Base-by-base conservation (phyloP, 2,888 invertebrate species). In the Buathra laborator region DNA sequence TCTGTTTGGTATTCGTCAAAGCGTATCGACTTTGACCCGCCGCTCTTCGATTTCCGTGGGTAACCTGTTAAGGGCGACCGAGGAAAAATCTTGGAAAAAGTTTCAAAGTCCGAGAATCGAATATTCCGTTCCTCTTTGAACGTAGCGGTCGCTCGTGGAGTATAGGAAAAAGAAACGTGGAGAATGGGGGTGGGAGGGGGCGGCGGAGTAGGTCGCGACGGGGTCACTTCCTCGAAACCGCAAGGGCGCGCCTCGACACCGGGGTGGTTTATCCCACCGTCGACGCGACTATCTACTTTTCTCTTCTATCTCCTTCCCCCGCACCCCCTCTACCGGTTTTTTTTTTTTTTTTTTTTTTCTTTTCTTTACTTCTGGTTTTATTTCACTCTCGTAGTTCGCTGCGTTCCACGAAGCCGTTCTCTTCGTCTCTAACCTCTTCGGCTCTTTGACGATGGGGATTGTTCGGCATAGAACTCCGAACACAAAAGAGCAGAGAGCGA, bases 201-300 rank as follows among this genome's bases (percentile, higher is more conserved):
- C 3, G 24, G 29, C 12, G 7, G 79, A 78, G 67, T 72, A 71
- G 64, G 70, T 77, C 81, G 82, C 76, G 9, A 59, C 43, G 32
- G 51, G 74, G 84, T 81, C 53, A 74, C 68, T 84, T 81, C 74
- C 81, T 81, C 84, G 84, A 85, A 85, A 71, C 74, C 75, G 70
- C 78, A 81, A 85, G 84, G 84, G 70, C 81, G 67, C 77, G 48
- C 74, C 84, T 74, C 16, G 48, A 29, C 71, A 19, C 62, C 67
- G 37, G 51, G 62, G 64, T 59, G 70, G 70, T 70, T 59, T 78
- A 78, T 70, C 37, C 59, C 66, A 44, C 46, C 70, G 68, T 72
- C 66, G 32, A 48, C 51, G 19, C 70, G 53, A 67, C 37, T 48
- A 59, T n/a, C 46, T 75, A 53, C 19, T 59, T 44, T 48, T 80